phyloP scores from a whole-genome alignment of 2,888 invertebrate genomes.

The Tinea trinotella region DNA sequence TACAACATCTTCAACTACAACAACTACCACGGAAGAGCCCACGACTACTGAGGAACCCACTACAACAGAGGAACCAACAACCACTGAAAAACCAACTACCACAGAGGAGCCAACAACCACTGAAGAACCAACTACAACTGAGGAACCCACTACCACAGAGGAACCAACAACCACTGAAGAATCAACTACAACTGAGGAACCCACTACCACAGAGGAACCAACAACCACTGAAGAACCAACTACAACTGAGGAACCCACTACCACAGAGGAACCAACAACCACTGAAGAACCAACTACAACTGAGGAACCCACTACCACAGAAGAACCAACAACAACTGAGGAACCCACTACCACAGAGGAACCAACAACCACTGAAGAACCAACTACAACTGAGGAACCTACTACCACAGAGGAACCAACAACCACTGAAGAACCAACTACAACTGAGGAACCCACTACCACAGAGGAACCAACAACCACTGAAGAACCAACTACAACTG shows the following conservation, averaged over 20 bases:
- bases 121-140: conserved; percentile 7
- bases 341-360: neutral
- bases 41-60: conserved; percentile 5
- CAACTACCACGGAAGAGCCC: conserved; percentile 12
- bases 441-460: neutral
- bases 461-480: neutral
- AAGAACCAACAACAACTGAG: conserved; percentile 1
- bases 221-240: conserved; percentile 2
- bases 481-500: neutral
- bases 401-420: neutral
- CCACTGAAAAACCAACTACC: conserved; percentile 13
- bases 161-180: conserved; percentile 15
- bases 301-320: conserved; percentile 2
- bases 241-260: neutral
- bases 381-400: neutral
- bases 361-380: neutral
- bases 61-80: conserved; percentile 1
- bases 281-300: conserved; percentile 18
- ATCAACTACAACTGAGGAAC: conserved; percentile 11
- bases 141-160: conserved; percentile 5
- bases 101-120: conserved; percentile 18
- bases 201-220: conserved; percentile 2
- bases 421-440: neutral
- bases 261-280: neutral
- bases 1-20: neutral